Conservation (phyloP, 2,113 vertebrate genomes). For the Ornithorhynchus anatinus region DNA sequence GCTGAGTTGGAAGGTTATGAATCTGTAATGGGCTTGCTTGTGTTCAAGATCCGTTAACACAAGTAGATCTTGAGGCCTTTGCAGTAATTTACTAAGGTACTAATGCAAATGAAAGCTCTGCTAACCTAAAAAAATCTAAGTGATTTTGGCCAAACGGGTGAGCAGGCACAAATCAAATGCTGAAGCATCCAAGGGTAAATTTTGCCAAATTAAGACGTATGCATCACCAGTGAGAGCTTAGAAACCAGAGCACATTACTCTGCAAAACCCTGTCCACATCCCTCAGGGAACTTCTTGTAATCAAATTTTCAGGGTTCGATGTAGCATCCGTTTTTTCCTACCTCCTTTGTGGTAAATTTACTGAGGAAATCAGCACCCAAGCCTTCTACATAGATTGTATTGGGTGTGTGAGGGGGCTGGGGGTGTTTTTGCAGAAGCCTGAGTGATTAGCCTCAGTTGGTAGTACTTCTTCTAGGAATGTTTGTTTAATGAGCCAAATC, state of each 20-base stretch:
- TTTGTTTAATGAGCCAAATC: not conserved
- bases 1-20: no score
- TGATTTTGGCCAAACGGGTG: not conserved
- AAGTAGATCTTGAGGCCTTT: slow-evolving; percentile 3
- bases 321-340: not conserved
- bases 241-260: no score
- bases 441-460: not conserved
- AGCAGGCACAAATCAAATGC: not conserved
- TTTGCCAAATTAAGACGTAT: no score
- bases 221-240: no score
- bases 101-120: not conserved
- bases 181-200: no score
- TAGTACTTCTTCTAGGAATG: not conserved
- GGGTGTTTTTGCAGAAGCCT: no score
- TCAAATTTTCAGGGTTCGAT: not conserved
- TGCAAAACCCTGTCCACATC: no score
- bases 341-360: not conserved
- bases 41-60: not conserved
- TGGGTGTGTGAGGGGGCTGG: no score
- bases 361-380: not conserved
- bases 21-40: no score
- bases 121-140: not conserved
- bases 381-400: no score
- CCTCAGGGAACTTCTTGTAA: no score
- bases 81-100: not conserved